Percentiles rank a stretch among this genome's conserved stretches.
Conservation (phyloP, 2,888 invertebrate species). For the Agelastica alni region DNA sequence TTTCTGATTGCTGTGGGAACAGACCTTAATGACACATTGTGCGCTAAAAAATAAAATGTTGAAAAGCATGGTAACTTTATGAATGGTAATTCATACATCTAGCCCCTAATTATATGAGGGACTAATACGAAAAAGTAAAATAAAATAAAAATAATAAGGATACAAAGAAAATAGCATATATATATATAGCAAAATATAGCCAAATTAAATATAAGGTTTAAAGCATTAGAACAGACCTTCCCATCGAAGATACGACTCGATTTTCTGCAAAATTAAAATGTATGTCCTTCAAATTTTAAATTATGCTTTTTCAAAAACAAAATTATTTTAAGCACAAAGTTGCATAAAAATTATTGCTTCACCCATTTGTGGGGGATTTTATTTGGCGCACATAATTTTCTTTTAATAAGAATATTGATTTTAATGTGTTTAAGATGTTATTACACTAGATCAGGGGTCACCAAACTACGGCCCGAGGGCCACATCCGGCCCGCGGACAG, state of each 20-base stretch:
- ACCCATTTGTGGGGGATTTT: no score
- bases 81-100: neutral
- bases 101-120: slow-evolving; percentile 13
- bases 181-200: slow-evolving; percentile 20
- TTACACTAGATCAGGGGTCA: no score
- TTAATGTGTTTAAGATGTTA: no score
- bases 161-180: no score
- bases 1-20: no score
- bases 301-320: neutral
- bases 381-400: no score
- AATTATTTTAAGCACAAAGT: slow-evolving; percentile 2
- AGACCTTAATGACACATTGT: slow-evolving; percentile 10
- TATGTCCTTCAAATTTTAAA: slow-evolving; percentile 5
- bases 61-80: slow-evolving; percentile 15
- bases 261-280: slow-evolving; percentile 56
- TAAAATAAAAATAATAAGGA: neutral
- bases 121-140: neutral
- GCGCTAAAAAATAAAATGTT: slow-evolving; percentile 9
- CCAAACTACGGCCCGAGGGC: no score
- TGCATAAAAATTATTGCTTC: no score
- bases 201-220: slow-evolving; percentile 29
- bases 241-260: slow-evolving; percentile 55
- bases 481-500: no score
- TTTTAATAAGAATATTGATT: no score
- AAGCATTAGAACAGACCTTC: slow-evolving; percentile 55